Percentiles rank a stretch among this genome's conserved stretches.
Conservation (phyloP, 2,888 invertebrate genomes). For the Netelia virgata region DNA sequence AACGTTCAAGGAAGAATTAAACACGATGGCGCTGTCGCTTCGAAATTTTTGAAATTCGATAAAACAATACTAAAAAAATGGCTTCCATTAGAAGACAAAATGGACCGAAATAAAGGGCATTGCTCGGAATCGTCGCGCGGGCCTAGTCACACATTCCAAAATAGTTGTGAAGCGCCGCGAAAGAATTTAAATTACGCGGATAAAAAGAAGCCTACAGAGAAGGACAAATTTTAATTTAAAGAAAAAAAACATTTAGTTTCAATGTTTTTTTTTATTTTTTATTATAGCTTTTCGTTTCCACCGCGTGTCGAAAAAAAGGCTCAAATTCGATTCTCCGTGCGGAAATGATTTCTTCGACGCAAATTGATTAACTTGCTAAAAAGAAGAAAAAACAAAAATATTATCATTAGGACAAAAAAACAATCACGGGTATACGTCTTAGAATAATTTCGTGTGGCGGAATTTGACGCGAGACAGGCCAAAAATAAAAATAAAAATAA, state of each 20-base stretch:
- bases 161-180: conserved; percentile 56
- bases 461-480: neutral
- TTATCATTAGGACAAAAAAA: conserved; percentile 28
- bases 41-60: neutral
- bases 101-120: neutral
- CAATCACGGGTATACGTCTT: conserved; percentile 52
- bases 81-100: conserved; percentile 19
- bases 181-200: conserved; percentile 16
- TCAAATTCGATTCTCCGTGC: neutral
- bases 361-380: neutral
- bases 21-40: neutral
- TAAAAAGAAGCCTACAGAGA: neutral
- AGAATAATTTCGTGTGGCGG: conserved; percentile 44
- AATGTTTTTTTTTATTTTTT: too few relatives aligned
- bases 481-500: neutral
- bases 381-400: neutral
- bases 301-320: conserved; percentile 8
- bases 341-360: neutral
- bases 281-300: conserved; percentile 21
- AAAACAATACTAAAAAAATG: neutral
- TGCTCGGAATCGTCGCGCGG: conserved; percentile 30
- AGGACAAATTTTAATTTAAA: neutral
- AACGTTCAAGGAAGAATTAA: neutral
- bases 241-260: too few relatives aligned
- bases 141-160: conserved; percentile 63